Evolutionary conservation across 2,797 vertebrate genomes (phyloP), one percentile per base, ranked within the genome.

Genomic region (Selene dorsalis): DNA sequence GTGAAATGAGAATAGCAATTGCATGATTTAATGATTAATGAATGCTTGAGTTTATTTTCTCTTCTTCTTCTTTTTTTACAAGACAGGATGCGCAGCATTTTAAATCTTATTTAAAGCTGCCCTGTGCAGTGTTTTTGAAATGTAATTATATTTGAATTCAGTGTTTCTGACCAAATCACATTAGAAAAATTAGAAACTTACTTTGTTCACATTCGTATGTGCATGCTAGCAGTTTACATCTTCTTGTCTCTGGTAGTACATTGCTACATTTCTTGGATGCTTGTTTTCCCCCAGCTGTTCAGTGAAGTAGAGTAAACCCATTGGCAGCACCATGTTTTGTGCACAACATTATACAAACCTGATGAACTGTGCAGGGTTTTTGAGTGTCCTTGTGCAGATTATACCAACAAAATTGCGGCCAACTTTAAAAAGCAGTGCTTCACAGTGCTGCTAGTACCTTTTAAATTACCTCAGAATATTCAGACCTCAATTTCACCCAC

Each of bases 391-490:
- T 41, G 8, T 52, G 17, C 8, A 18, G 17, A 7, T 61, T 14
- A 47, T 60, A 7, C 16, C 17, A 56, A 24, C 20, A 59, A 66
- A 79, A 69, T 14, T 1, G 20, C 12, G 4, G 13, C 2, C 11
- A 3, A 10, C 43, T 69, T 16, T 28, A n/a, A 71, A 41, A 50
- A 35, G 26, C 11, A 50, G 12, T 41, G 39, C 39, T 41, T 14
- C 39, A 41, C 13, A 12, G 39, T 13, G 39, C 39, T 41, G 13
- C 39, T 41, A n/a, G 6, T 28, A 18, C 32, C 20, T 64, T 41
- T 68, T 32, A 64, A 53, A 17, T 71, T 72, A 41, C 26, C 28
- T 53, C 10, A 6, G 6, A 26, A 52, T 35, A 45, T 68, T 68
- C 22, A 69, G 18, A 59, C 4, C 45, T 20, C 16, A 0, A 45